A percentile compares a stretch with the other conserved stretches of the same genome.
Evolutionary conservation across 2,888 invertebrate species (phyloP).

Genomic region (Drepana falcataria): DNA sequence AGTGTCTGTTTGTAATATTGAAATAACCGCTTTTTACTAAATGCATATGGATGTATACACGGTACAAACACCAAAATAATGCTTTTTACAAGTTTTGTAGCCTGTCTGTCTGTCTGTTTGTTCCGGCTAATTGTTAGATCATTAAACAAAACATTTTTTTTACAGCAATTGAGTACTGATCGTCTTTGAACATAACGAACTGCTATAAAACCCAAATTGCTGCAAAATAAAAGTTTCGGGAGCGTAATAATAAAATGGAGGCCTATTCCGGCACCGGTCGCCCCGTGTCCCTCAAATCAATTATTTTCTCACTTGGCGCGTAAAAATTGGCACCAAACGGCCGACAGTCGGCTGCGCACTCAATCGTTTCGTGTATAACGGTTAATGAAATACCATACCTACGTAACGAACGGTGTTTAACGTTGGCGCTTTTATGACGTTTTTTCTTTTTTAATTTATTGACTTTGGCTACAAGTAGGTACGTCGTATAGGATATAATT

Average conservation of each 20-base stretch:
- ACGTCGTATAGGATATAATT: no score
- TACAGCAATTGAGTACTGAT: no score
- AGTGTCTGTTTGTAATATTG: no score
- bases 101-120: no score
- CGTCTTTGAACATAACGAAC: no score
- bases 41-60: no score
- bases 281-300: constrained; percentile 4
- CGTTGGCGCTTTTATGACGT: not conserved
- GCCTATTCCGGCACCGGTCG: not conserved
- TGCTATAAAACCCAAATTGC: constrained; percentile 1
- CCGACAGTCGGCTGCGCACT: constrained; percentile 22
- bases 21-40: no score
- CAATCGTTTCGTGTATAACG: constrained; percentile 32
- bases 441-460: not conserved
- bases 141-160: no score
- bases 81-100: no score
- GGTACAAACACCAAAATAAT: no score
- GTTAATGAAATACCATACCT: constrained; percentile 39
- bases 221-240: not conserved
- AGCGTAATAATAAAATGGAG: not conserved
- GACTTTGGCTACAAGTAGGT: not conserved
- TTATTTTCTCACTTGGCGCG: constrained; percentile 65
- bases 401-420: not conserved
- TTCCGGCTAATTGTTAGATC: no score
- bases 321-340: constrained; percentile 54